Percentiles rank a stretch among this genome's conserved stretches.
Conservation (phyloP, 2,888 invertebrate species). For the Ophion slaviceki region DNA sequence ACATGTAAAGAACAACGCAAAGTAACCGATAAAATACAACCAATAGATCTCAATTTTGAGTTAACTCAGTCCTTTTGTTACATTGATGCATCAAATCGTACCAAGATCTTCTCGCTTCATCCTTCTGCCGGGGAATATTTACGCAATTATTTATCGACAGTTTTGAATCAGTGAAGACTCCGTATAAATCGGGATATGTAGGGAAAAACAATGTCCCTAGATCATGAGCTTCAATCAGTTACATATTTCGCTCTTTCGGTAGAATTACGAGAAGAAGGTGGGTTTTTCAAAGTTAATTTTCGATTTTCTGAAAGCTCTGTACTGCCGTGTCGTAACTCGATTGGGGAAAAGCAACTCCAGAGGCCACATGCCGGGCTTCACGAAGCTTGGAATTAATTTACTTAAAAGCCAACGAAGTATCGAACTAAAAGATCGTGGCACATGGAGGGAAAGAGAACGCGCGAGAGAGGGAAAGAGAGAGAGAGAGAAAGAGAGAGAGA, state of each 20-base stretch:
- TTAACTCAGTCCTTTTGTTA: too few species aligned
- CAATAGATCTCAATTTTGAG: too few species aligned
- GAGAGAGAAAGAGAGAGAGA: background rate
- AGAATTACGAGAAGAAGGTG: slow-evolving; percentile 7
- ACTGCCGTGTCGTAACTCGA: slow-evolving; percentile 34
- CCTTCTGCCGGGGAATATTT: too few species aligned
- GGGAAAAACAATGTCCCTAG: background rate
- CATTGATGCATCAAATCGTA: too few species aligned
- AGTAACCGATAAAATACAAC: too few species aligned
- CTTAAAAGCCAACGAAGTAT: slow-evolving; percentile 59
- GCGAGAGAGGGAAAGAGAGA: slow-evolving; percentile 3
- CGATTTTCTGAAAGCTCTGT: slow-evolving; percentile 41
- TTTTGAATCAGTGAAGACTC: too few species aligned
- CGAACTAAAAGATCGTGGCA: slow-evolving; percentile 26
- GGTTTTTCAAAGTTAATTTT: slow-evolving; percentile 48
- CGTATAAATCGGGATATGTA: background rate
- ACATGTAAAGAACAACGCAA: too few species aligned
- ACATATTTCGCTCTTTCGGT: slow-evolving; percentile 6
- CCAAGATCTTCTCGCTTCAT: too few species aligned
- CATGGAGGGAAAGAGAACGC: slow-evolving; percentile 5
- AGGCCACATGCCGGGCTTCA: slow-evolving; percentile 36
- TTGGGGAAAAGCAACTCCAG: slow-evolving; percentile 51
- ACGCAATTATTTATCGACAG: too few species aligned
- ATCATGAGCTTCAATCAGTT: slow-evolving; percentile 27
- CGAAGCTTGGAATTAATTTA: slow-evolving; percentile 60